Evolutionary conservation across 1,140 invertebrate species (phyloP), one percentile per base, ranked within the genome.

Genomic region (Elymnias hypermnestra): DNA sequence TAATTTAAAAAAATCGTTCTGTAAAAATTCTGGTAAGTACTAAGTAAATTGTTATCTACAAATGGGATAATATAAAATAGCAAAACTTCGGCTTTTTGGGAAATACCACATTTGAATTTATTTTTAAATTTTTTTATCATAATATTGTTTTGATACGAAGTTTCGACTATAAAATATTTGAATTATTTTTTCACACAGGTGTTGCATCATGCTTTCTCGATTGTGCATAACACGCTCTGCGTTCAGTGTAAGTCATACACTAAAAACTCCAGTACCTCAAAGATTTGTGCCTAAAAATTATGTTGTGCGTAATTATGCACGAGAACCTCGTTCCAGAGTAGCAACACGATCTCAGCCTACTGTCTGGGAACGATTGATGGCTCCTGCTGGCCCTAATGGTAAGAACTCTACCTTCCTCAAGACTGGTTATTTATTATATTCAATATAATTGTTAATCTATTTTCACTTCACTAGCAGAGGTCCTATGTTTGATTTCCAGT

Each of bases 311-410:
- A 84, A 81, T 28, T 87, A 83, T 63, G 74, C 83, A 33, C 71
- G 84, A n/a, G 83, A 86, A 33, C 45, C 79, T 8, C 63, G 83
- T 29, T 64, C 74, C 9, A 63, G 74, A 22, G 54, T 76, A 9
- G 63, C 69, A 17, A 63, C 69, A 7, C 54, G 67, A 37, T 50
- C 74, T 9, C 68, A 75, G 43, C 75, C 82, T 3, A 68, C 78
- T 28, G 8, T 87, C 7, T 82, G 86, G 79, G 74, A 86, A 49
- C 74, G 54, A 44, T 57, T 86, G 15, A 87, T 87, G 86, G 83
- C 86, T 9, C 86, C 86, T 28, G 83, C 79, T 53, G 82, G 86
- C 9, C 77, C 81, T 37, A 86, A 86, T 64, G 86, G 86, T 86
- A 53, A 58, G 39, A 29, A n/a, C 9, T n/a, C n/a, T n/a, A n/a